Percentiles rank a stretch among this genome's conserved stretches.
These are phyloP conservation scores for Plagodis dolabraria DNA, from an alignment of 2,888 invertebrate genomes.

Conservation along the genomic window DNA sequence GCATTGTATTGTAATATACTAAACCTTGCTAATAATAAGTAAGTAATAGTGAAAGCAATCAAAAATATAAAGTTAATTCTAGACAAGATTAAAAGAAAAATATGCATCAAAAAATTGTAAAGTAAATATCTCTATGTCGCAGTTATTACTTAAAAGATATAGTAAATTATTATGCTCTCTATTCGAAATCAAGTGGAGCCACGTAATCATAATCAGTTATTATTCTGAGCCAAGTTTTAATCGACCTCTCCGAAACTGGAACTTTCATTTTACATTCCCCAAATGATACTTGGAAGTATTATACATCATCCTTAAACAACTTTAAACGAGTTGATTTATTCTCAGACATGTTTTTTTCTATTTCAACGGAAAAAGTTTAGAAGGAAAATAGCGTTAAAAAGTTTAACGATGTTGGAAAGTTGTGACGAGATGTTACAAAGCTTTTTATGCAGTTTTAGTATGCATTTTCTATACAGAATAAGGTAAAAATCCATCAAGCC, in stretches of 20 bases:
- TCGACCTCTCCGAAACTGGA: constrained; percentile 26
- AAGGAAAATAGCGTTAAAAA: constrained; percentile 46
- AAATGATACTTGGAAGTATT: constrained; percentile 26
- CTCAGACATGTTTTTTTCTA: constrained; percentile 13
- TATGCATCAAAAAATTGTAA: too few species aligned
- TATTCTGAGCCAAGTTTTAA: constrained; percentile 35
- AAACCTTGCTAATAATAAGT: too few species aligned
- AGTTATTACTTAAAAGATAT: neutral
- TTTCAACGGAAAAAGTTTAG: constrained; percentile 36
- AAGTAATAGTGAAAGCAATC: too few species aligned
- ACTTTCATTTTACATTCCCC: constrained; percentile 17
- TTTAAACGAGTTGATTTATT: constrained; percentile 34
- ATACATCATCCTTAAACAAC: constrained; percentile 26
- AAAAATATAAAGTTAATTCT: too few species aligned
- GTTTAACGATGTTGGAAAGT: constrained; percentile 37
- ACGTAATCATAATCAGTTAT: constrained; percentile 12
- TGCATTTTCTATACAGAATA: constrained; percentile 40
- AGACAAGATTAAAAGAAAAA: too few species aligned
- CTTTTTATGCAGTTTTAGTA: constrained; percentile 51
- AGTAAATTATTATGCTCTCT: neutral
- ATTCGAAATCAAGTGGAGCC: neutral
- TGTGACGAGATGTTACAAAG: constrained; percentile 46
- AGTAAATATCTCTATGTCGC: too few species aligned
- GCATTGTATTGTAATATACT: too few species aligned
- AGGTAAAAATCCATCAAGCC: constrained; percentile 4